These are phyloP conservation scores for Lymantria dispar DNA, from an alignment of 2,888 invertebrate genomes.

Conservation along the genomic window DNA sequence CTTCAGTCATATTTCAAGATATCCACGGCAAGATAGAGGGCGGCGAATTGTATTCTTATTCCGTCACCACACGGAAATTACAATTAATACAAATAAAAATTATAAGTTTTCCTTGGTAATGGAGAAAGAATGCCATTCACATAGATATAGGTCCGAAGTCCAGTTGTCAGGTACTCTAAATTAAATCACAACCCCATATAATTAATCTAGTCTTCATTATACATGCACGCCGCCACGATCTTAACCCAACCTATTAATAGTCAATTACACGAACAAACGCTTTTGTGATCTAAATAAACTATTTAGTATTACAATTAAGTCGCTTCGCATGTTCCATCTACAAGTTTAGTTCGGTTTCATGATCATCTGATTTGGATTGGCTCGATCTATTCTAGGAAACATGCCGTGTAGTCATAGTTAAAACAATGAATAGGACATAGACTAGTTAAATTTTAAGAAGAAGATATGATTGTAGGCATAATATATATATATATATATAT, in stretches of 20 bases:
- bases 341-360: conserved; percentile 65
- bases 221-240: background rate
- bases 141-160: too few species aligned
- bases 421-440: conserved; percentile 65
- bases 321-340: conserved; percentile 53
- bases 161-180: too few species aligned
- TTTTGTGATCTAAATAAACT: conserved; percentile 57
- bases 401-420: conserved; percentile 70
- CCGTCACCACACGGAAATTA: too few species aligned
- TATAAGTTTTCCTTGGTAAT: too few species aligned
- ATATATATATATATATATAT: background rate
- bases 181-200: too few species aligned
- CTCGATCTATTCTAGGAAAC: conserved; percentile 71
- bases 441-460: conserved; percentile 17
- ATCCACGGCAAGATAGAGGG: too few species aligned
- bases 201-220: background rate
- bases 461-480: conserved; percentile 11
- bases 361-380: conserved; percentile 78
- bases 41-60: too few species aligned
- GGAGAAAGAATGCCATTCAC: too few species aligned
- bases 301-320: conserved; percentile 59
- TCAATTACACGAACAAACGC: conserved; percentile 38
- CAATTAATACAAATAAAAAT: too few species aligned
- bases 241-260: conserved; percentile 14
- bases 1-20: too few species aligned